These are phyloP conservation scores for Scomber scombrus DNA, from an alignment of 2,113 vertebrate species.

Conservation along the genomic window DNA sequence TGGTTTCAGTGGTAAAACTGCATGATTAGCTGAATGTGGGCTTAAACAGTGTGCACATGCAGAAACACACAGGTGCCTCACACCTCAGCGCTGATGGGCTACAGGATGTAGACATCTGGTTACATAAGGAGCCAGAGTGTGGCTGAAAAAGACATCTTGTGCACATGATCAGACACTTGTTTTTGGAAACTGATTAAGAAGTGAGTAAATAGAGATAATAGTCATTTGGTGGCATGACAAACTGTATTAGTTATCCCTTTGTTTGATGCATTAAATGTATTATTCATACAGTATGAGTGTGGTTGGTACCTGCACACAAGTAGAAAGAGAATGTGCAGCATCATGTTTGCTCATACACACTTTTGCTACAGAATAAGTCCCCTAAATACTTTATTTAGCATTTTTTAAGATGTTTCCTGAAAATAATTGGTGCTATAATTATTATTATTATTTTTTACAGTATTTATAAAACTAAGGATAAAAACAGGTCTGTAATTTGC, in stretches of 20 bases:
- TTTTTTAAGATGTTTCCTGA: not conserved
- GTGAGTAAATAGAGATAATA: slow-evolving; percentile 50
- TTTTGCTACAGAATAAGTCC: not conserved
- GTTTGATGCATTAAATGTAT: slow-evolving; percentile 57
- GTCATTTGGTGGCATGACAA: slow-evolving; percentile 59
- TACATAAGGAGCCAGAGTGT: slow-evolving; percentile 6
- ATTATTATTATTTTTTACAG: too few species aligned
- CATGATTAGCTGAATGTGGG: not conserved
- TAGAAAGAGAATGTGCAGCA: slow-evolving; percentile 18
- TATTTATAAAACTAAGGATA: too few species aligned
- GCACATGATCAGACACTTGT: slow-evolving; percentile 35
- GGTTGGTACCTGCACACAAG: slow-evolving; percentile 19
- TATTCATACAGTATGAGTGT: slow-evolving; percentile 44
- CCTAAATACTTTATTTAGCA: not conserved
- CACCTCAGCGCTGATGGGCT: not conserved
- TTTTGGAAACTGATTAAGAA: slow-evolving; percentile 50
- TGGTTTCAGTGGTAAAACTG: slow-evolving; percentile 6
- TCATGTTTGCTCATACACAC: slow-evolving; percentile 17
- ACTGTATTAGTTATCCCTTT: slow-evolving; percentile 46
- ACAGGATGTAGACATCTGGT: slow-evolving; percentile 27
- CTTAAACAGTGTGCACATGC: not conserved
- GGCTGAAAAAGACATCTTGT: slow-evolving; percentile 47
- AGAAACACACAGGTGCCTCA: not conserved
- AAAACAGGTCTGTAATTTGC: too few species aligned
- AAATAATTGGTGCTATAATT: too few species aligned